These are phyloP conservation scores for Malthinus seriepunctatus DNA, from an alignment of 2,888 invertebrate species.

Conservation along the genomic window DNA sequence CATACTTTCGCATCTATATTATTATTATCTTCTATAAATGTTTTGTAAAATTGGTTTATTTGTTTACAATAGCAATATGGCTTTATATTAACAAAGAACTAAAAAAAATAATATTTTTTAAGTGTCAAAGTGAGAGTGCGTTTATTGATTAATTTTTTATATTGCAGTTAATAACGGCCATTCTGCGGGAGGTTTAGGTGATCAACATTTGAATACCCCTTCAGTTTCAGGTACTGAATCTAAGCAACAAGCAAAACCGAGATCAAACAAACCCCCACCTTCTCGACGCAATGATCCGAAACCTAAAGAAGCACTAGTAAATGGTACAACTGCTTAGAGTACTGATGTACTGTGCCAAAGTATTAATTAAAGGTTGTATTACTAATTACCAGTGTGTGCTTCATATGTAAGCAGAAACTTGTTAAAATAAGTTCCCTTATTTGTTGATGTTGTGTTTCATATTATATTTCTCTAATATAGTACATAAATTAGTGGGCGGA, in stretches of 20 bases:
- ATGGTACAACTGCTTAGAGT: conserved; percentile 63
- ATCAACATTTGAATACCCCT: conserved; percentile 21
- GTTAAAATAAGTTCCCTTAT: conserved; percentile 33
- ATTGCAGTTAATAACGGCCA: conserved; percentile 29
- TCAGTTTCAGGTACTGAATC: conserved; percentile 11
- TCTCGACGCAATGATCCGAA: conserved; percentile 48
- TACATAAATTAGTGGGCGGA: conserved; percentile 46
- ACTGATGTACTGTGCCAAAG: conserved; percentile 31
- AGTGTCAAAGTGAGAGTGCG: neutral
- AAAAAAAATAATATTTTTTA: neutral
- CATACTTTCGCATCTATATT: too few relatives aligned
- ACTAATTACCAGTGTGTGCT: conserved; percentile 38
- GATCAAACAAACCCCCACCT: conserved; percentile 47
- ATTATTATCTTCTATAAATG: too few relatives aligned
- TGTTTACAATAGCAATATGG: too few relatives aligned
- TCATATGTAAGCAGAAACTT: conserved; percentile 34
- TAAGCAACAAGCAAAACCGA: conserved; percentile 32
- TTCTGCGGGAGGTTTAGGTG: conserved; percentile 28
- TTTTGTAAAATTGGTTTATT: too few relatives aligned
- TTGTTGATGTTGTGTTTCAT: conserved; percentile 39
- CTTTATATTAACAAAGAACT: too few relatives aligned
- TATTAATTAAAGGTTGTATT: conserved; percentile 35
- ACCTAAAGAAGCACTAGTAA: conserved; percentile 67
- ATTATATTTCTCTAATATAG: conserved; percentile 43
- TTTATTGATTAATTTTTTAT: conserved; percentile 9